phyloP scores from a whole-genome alignment of 1,140 invertebrate genomes.

The Drosophila lacertosa region DNA sequence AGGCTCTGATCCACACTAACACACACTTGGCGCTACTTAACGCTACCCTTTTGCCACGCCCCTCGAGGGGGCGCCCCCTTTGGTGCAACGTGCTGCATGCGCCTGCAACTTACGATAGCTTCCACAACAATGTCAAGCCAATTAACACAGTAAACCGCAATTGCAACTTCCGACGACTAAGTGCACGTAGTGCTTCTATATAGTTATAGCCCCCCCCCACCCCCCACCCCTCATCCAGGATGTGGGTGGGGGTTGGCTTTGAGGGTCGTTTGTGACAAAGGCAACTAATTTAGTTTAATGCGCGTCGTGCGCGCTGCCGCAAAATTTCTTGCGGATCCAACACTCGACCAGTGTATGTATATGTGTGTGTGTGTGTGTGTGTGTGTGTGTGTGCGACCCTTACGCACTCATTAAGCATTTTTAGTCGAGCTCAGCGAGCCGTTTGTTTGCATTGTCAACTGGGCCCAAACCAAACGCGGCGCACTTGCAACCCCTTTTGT shows the following conservation, averaged over 20 bases:
- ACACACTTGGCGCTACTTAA: neutral
- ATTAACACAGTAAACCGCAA: constrained; percentile 75
- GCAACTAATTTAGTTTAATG: constrained; percentile 81
- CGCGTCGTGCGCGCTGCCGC: constrained; percentile 69
- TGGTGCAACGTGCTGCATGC: neutral
- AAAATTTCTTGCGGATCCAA: constrained; percentile 71
- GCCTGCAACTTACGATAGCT: constrained; percentile 46
- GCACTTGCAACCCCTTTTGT: neutral
- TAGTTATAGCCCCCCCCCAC: constrained; percentile 18
- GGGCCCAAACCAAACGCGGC: constrained; percentile 17
- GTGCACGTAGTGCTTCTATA: constrained; percentile 55
- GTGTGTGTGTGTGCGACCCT: constrained; percentile 25
- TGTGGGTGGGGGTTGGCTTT: constrained; percentile 14
- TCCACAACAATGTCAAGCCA: constrained; percentile 61
- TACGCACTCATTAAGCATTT: constrained; percentile 78
- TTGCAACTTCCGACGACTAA: constrained; percentile 75
- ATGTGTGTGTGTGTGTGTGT: constrained; percentile 1
- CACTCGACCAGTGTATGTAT: constrained; percentile 28
- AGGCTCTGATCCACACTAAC: constrained; percentile 1
- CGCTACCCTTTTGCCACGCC: too few species aligned
- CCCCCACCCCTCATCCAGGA: neutral
- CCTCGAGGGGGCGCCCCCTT: neutral
- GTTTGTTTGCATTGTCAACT: constrained; percentile 78
- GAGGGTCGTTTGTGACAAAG: constrained; percentile 76
- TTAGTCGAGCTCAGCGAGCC: constrained; percentile 78